These are phyloP conservation scores for Musca vetustissima DNA, from an alignment of 1,140 invertebrate genomes.

Conservation along the genomic window DNA sequence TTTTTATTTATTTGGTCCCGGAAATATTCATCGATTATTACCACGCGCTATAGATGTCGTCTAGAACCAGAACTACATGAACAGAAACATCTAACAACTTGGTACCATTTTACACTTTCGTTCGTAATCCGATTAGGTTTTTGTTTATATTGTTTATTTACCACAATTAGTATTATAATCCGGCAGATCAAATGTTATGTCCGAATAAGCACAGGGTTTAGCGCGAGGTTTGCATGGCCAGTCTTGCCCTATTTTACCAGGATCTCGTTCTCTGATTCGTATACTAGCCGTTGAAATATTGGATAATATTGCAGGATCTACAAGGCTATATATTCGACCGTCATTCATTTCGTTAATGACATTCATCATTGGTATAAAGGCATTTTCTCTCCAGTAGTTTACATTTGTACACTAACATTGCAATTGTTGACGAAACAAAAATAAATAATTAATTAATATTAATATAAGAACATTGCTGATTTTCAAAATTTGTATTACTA, in stretches of 20 bases:
- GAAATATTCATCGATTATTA: too few species aligned
- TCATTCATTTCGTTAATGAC: slow-evolving; percentile 33
- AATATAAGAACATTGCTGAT: neutral
- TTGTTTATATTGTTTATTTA: slow-evolving; percentile 3
- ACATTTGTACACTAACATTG: slow-evolving; percentile 20
- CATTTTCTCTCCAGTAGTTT: slow-evolving; percentile 44
- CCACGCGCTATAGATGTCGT: too few species aligned
- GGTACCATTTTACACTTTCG: too few species aligned
- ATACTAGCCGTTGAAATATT: too few species aligned
- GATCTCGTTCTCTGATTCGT: neutral
- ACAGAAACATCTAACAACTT: too few species aligned
- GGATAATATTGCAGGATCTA: slow-evolving; percentile 21
- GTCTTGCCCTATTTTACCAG: slow-evolving; percentile 31
- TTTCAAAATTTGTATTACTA: slow-evolving; percentile 26
- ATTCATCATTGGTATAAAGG: slow-evolving; percentile 35
- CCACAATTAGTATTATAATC: slow-evolving; percentile 30
- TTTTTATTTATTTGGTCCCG: too few species aligned
- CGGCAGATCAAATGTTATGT: slow-evolving; percentile 47
- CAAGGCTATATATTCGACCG: slow-evolving; percentile 40
- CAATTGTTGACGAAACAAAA: too few species aligned
- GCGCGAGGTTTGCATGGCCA: slow-evolving; percentile 44
- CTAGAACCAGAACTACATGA: too few species aligned
- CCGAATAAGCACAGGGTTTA: slow-evolving; percentile 37
- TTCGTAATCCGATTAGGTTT: too few species aligned
- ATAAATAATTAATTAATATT: neutral